A percentile compares a stretch with the other conserved stretches of the same genome.
Conservation (phyloP, 2,888 invertebrate species). For the Allolobophora icterica region DNA sequence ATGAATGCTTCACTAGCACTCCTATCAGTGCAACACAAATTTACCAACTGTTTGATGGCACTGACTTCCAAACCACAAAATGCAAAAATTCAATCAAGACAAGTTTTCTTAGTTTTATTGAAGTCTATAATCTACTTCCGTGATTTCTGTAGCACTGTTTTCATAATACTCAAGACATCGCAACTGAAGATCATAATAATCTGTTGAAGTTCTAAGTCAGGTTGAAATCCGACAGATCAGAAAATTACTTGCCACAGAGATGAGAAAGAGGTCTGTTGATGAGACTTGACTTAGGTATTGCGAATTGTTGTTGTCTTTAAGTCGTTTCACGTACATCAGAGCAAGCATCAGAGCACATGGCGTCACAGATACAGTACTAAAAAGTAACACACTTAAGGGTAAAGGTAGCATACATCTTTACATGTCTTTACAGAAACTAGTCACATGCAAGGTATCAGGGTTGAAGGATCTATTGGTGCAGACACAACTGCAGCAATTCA, state of each 20-base stretch:
- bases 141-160: no score
- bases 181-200: no score
- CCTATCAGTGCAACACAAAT: background rate
- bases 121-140: no score
- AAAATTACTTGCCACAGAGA: conserved; percentile 79
- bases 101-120: background rate
- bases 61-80: background rate
- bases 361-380: conserved; percentile 81
- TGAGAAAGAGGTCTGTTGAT: conserved; percentile 90
- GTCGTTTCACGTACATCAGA: conserved; percentile 87
- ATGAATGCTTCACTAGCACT: background rate
- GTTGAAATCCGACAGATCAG: no score
- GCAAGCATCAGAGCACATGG: conserved; percentile 92
- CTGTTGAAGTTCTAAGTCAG: no score
- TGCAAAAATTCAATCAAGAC: background rate
- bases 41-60: background rate
- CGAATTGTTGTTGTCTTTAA: conserved; percentile 76
- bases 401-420: background rate
- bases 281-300: conserved; percentile 82
- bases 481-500: no score
- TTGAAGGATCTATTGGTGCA: no score
- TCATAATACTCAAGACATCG: no score
- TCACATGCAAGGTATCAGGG: background rate
- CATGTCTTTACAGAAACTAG: background rate
- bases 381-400: conserved; percentile 68